Percentiles rank a stretch among this genome's conserved stretches.
Evolutionary conservation across 2,797 vertebrate species (phyloP).

Genomic region (Odontamblyopus rebecca): DNA sequence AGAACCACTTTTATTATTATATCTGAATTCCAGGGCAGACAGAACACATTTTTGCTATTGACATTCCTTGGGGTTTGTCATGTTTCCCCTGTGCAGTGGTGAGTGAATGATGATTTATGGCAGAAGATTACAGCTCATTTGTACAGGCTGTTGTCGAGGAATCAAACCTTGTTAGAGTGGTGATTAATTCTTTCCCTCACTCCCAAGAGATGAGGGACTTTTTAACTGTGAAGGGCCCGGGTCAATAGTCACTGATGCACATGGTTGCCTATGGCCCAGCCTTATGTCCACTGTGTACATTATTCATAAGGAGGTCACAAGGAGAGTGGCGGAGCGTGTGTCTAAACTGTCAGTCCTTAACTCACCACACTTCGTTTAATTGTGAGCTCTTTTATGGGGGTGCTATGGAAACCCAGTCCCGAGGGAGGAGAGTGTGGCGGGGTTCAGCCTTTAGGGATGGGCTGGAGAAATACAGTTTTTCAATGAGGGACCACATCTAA

Average conservation of each 20-base stretch:
- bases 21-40: not conserved
- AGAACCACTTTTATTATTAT: not conserved
- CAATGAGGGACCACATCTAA: not conserved
- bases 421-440: slow-evolving; percentile 23
- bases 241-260: slow-evolving; percentile 51
- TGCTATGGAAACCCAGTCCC: slow-evolving; percentile 45
- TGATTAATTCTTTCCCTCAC: slow-evolving; percentile 38
- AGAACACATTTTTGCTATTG: not conserved
- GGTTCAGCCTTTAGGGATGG: slow-evolving; percentile 16
- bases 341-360: slow-evolving; percentile 36
- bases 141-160: slow-evolving; percentile 9
- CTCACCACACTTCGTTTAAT: slow-evolving; percentile 45
- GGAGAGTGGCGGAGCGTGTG: slow-evolving; percentile 26
- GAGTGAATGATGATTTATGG: slow-evolving; percentile 24
- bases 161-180: slow-evolving; percentile 31
- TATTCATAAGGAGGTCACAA: slow-evolving; percentile 36
- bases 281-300: slow-evolving; percentile 41
- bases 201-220: slow-evolving; percentile 27
- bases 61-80: not conserved
- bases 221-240: slow-evolving; percentile 37
- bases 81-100: not conserved
- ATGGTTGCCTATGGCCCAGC: slow-evolving; percentile 45
- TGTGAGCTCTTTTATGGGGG: slow-evolving; percentile 51
- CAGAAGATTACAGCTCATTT: slow-evolving; percentile 7
- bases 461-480: slow-evolving; percentile 33